Conservation (phyloP, 2,888 invertebrate genomes). For the Cephus pygmeus region DNA sequence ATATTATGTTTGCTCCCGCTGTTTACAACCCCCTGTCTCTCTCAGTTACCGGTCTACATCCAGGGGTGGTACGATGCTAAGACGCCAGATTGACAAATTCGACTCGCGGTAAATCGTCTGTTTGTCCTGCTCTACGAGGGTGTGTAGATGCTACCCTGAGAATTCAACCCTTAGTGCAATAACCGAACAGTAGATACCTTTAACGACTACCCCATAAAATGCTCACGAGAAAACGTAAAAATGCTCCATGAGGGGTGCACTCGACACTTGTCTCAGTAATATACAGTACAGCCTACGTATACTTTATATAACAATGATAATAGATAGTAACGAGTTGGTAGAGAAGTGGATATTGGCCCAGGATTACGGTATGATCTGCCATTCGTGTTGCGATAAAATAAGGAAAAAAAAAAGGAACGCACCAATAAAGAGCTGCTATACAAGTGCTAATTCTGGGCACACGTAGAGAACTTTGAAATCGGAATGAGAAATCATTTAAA, state of each 20-base stretch:
- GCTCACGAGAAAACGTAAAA: background rate
- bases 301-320: background rate
- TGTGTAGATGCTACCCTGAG: background rate
- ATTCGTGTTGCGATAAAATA: background rate
- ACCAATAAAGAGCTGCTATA: background rate
- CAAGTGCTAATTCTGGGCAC: background rate
- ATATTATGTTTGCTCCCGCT: conserved; percentile 65
- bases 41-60: conserved; percentile 8
- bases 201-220: background rate
- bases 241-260: background rate
- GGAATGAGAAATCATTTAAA: background rate
- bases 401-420: background rate
- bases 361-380: background rate
- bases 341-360: background rate
- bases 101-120: conserved; percentile 19
- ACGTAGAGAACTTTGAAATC: background rate
- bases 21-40: conserved; percentile 54
- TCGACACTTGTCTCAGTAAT: background rate
- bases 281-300: background rate
- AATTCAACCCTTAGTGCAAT: background rate
- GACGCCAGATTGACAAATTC: conserved; percentile 23
- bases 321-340: background rate
- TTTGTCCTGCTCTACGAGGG: background rate
- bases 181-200: background rate
- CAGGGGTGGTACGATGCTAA: conserved; percentile 25